Conservation (phyloP, 2,888 invertebrate species). For the Platycheirus rosarum region DNA sequence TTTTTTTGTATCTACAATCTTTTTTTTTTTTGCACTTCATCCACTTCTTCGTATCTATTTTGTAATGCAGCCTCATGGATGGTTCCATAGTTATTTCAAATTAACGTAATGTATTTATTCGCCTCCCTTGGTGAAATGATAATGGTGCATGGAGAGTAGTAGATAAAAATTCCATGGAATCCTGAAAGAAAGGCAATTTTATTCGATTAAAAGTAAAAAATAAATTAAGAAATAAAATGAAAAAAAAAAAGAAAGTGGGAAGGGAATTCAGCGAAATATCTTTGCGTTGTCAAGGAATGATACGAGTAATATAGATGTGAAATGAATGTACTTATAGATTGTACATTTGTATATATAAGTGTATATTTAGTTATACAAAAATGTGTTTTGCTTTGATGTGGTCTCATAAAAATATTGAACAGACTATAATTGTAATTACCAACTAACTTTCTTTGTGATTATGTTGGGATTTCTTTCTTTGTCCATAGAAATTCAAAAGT, state of each 20-base stretch:
- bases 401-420: neutral
- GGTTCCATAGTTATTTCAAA: conserved; percentile 64
- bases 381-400: conserved; percentile 13
- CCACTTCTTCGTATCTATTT: conserved; percentile 6
- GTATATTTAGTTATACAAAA: conserved; percentile 1
- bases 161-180: conserved; percentile 25
- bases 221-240: neutral
- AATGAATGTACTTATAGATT: too few relatives aligned
- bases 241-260: neutral
- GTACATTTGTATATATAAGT: too few relatives aligned
- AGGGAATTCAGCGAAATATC: neutral
- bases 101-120: conserved; percentile 71
- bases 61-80: conserved; percentile 42
- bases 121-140: conserved; percentile 46
- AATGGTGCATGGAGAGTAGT: conserved; percentile 17
- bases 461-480: too few relatives aligned
- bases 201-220: conserved; percentile 58
- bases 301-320: too few relatives aligned
- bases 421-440: neutral
- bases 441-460: too few relatives aligned
- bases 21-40: conserved; percentile 3
- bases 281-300: too few relatives aligned
- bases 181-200: conserved; percentile 59
- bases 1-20: too few relatives aligned
- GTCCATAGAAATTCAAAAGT: too few relatives aligned